These are phyloP conservation scores for Drosophila truncata DNA, from an alignment of 1,140 invertebrate species.

Conservation along the genomic window DNA sequence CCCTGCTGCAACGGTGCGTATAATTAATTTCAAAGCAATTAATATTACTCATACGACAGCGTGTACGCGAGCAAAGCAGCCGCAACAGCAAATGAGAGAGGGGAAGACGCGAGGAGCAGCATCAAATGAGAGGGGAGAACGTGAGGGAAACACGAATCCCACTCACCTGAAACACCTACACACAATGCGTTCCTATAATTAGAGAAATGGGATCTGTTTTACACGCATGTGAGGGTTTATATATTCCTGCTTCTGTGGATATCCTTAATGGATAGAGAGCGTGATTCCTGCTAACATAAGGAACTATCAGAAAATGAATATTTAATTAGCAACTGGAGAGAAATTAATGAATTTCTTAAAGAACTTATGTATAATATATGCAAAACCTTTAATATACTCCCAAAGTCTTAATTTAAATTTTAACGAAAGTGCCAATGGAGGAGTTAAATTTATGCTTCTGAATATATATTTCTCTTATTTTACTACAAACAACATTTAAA, in stretches of 20 bases:
- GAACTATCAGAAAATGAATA: neutral
- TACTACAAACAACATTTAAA: neutral
- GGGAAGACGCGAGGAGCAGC: neutral
- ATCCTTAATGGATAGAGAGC: neutral
- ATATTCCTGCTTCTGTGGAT: neutral
- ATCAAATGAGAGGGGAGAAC: constrained; percentile 20
- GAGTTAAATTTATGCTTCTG: no score
- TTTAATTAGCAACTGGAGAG: neutral
- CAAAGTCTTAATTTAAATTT: neutral
- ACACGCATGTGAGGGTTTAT: constrained; percentile 13
- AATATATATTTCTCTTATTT: neutral
- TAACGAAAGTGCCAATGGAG: neutral
- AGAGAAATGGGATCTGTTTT: constrained; percentile 49
- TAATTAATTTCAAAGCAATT: constrained; percentile 76
- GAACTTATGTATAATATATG: neutral
- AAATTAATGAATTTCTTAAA: neutral
- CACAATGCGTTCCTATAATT: constrained; percentile 46
- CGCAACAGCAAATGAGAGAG: constrained; percentile 30
- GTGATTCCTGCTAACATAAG: neutral
- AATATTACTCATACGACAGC: constrained; percentile 65
- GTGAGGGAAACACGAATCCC: constrained; percentile 18
- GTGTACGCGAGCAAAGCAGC: constrained; percentile 26
- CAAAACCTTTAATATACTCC: neutral
- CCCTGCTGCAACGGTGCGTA: constrained; percentile 61
- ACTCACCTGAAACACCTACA: constrained; percentile 16